Evolutionary conservation across 2,888 invertebrate species (phyloP).

Genomic region (Trisateles emortualis): DNA sequence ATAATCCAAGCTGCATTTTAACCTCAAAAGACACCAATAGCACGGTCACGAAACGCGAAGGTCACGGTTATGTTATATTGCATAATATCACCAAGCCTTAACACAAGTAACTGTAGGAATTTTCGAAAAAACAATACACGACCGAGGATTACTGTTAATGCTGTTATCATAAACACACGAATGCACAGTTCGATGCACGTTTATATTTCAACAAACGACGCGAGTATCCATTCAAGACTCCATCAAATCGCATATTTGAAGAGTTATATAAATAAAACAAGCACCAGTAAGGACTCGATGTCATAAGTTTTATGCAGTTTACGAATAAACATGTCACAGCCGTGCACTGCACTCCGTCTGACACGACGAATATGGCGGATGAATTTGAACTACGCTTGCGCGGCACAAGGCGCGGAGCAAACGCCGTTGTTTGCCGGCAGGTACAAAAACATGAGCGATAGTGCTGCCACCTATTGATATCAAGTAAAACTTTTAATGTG

Average conservation of each 20-base stretch:
- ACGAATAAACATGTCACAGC: slow-evolving; percentile 84
- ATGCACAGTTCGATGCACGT: slow-evolving; percentile 84
- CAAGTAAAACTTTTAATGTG: slow-evolving; percentile 45
- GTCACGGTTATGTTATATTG: slow-evolving; percentile 84
- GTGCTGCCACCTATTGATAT: slow-evolving; percentile 63
- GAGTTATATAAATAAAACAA: slow-evolving; percentile 66
- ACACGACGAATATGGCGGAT: slow-evolving; percentile 87
- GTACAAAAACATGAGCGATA: slow-evolving; percentile 68
- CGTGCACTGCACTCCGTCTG: slow-evolving; percentile 84
- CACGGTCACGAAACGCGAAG: slow-evolving; percentile 81
- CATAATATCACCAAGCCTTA: slow-evolving; percentile 80
- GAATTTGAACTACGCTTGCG: slow-evolving; percentile 86
- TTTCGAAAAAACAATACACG: slow-evolving; percentile 77
- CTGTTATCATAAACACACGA: slow-evolving; percentile 86
- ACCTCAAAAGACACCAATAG: slow-evolving; percentile 83
- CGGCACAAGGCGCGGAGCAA: slow-evolving; percentile 51
- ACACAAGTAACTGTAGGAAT: slow-evolving; percentile 71
- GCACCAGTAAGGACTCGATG: slow-evolving; percentile 73
- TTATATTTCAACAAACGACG: slow-evolving; percentile 77
- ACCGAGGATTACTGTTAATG: slow-evolving; percentile 78
- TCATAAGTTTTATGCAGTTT: slow-evolving; percentile 78
- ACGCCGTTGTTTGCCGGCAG: slow-evolving; percentile 63
- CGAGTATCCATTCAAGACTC: slow-evolving; percentile 70
- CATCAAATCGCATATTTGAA: slow-evolving; percentile 77
- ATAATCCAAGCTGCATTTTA: slow-evolving; percentile 86